phyloP scores from a whole-genome alignment of 1,140 invertebrate species.

The Bombus sibiricus region DNA sequence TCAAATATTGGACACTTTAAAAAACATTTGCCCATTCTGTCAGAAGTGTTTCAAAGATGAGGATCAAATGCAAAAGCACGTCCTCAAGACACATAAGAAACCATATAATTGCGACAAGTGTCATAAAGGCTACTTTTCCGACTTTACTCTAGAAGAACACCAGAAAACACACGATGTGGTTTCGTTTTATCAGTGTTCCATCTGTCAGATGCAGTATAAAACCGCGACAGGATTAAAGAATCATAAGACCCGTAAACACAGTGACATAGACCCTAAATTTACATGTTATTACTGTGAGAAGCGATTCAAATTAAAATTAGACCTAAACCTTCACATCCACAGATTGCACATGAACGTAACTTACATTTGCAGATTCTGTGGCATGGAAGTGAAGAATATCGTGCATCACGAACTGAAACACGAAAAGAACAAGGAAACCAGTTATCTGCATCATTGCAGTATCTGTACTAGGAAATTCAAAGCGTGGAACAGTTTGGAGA shows the following conservation, averaged over 20 bases:
- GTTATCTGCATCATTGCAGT: slow-evolving; percentile 74
- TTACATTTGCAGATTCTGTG: slow-evolving; percentile 49
- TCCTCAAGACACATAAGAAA: slow-evolving; percentile 76
- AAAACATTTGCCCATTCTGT: slow-evolving; percentile 76
- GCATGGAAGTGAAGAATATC: slow-evolving; percentile 67
- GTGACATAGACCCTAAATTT: slow-evolving; percentile 40
- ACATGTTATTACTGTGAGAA: slow-evolving; percentile 34
- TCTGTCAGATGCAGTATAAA: slow-evolving; percentile 81
- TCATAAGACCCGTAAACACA: slow-evolving; percentile 79
- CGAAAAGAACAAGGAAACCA: slow-evolving; percentile 37
- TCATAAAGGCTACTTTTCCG: slow-evolving; percentile 68
- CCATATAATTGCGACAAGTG: slow-evolving; percentile 78
- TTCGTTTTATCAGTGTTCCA: slow-evolving; percentile 58
- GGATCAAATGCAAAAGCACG: slow-evolving; percentile 77
- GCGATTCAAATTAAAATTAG: slow-evolving; percentile 80
- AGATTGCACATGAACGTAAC: slow-evolving; percentile 76
- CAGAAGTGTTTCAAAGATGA: slow-evolving; percentile 78
- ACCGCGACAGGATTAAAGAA: slow-evolving; percentile 80
- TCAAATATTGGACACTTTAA: neutral
- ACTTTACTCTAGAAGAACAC: slow-evolving; percentile 52
- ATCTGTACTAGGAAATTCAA: slow-evolving; percentile 81
- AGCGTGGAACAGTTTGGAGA: slow-evolving; percentile 74
- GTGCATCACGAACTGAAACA: slow-evolving; percentile 67
- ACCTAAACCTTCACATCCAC: slow-evolving; percentile 75
- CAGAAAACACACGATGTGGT: slow-evolving; percentile 61